These are phyloP conservation scores for Dinoponera quadriceps DNA, from an alignment of 1,140 invertebrate species.

Conservation along the genomic window DNA sequence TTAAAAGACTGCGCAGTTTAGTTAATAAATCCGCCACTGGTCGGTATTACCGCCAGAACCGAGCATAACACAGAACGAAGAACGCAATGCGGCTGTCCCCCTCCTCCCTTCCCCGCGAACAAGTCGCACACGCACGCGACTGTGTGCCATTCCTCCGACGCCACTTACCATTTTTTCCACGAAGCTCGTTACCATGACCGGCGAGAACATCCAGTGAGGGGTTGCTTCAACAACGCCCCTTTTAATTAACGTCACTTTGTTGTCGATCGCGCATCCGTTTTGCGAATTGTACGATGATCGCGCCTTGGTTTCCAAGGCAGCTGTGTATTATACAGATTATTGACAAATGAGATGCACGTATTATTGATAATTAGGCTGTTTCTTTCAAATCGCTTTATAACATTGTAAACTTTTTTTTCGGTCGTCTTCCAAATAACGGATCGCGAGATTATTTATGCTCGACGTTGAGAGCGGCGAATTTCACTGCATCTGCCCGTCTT, in stretches of 20 bases:
- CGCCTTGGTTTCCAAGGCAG: neutral
- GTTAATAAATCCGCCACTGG: constrained; percentile 48
- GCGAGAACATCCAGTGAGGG: constrained; percentile 72
- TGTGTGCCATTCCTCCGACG: constrained; percentile 61
- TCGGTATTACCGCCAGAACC: constrained; percentile 28
- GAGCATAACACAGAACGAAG: neutral
- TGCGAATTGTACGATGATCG: constrained; percentile 26
- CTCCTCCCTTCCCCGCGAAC: constrained; percentile 46
- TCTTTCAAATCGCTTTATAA: too few species aligned
- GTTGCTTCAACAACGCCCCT: constrained; percentile 77
- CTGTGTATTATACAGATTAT: too few species aligned
- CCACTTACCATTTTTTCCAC: constrained; percentile 82
- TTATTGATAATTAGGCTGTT: too few species aligned
- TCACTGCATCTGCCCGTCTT: neutral
- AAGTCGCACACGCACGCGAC: constrained; percentile 71
- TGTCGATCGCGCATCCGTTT: constrained; percentile 21
- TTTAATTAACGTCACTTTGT: constrained; percentile 79
- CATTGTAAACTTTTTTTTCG: too few species aligned
- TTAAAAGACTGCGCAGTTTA: neutral
- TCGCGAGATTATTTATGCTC: too few species aligned
- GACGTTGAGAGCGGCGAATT: too few species aligned
- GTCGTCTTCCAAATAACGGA: too few species aligned
- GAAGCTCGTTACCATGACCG: constrained; percentile 82
- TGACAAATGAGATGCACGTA: too few species aligned
- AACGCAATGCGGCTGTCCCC: constrained; percentile 58